Evolutionary conservation across 2,113 vertebrate genomes (phyloP).

Genomic region (Entelurus aequoreus): DNA sequence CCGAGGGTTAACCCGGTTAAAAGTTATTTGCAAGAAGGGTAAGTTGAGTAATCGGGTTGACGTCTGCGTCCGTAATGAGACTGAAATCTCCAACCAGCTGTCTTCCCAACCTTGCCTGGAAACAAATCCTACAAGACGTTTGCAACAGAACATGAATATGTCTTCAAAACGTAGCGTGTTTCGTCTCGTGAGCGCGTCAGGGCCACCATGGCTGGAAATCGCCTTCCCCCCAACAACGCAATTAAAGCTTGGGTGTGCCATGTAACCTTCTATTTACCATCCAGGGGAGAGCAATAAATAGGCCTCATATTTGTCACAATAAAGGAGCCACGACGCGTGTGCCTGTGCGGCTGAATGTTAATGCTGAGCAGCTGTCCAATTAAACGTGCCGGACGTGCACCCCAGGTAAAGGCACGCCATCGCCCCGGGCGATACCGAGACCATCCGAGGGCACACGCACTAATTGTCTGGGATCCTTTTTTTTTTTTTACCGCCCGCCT

Average conservation of each 20-base stretch:
- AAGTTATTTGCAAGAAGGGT: constrained; percentile 13
- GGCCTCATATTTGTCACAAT: constrained; percentile 67
- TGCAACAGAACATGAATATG: too few species aligned
- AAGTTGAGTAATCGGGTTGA: constrained; percentile 21
- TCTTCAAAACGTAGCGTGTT: too few species aligned
- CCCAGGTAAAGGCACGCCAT: constrained; percentile 44
- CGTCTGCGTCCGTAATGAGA: constrained; percentile 22
- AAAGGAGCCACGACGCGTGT: constrained; percentile 61
- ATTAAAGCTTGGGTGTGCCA: constrained; percentile 64
- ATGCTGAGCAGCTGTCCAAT: constrained; percentile 70
- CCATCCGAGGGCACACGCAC: constrained; percentile 25
- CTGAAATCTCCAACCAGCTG: constrained; percentile 17
- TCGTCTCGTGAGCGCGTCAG: constrained; percentile 28
- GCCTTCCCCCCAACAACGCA: constrained; percentile 65
- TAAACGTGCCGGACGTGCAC: constrained; percentile 57
- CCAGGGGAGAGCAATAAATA: constrained; percentile 68
- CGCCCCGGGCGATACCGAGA: constrained; percentile 37
- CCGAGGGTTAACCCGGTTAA: neutral
- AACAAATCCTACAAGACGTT: too few species aligned
- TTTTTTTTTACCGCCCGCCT: constrained; percentile 7
- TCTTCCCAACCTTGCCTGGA: constrained; percentile 15
- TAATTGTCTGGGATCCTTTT: constrained; percentile 23
- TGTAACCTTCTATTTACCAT: constrained; percentile 71
- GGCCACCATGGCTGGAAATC: constrained; percentile 44
- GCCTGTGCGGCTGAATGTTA: constrained; percentile 54